phyloP scores from a whole-genome alignment of 2,797 vertebrate genomes.

The Falco novaeseelandiae region DNA sequence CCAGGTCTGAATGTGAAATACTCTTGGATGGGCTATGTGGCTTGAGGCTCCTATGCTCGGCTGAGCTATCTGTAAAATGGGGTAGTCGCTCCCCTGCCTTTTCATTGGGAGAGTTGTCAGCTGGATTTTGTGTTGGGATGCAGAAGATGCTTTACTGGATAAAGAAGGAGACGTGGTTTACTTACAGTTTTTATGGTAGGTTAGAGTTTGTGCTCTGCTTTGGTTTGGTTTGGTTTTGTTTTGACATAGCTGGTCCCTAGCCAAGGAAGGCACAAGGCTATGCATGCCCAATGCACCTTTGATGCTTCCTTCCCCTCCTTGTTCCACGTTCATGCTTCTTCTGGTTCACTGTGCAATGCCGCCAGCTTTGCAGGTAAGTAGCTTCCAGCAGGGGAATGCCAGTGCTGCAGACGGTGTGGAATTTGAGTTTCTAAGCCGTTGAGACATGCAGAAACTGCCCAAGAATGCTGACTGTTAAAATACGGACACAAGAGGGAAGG shows the following conservation, averaged over 20 bases:
- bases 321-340: neutral
- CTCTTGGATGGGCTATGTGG: neutral
- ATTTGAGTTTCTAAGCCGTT: neutral
- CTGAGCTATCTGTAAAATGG: neutral
- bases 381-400: neutral
- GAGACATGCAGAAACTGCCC: neutral
- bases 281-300: neutral
- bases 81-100: neutral
- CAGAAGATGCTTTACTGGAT: neutral
- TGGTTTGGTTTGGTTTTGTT: neutral
- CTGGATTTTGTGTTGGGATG: neutral
- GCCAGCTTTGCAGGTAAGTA: conserved; percentile 1
- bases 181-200: neutral
- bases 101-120: neutral
- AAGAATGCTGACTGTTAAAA: conserved; percentile 16
- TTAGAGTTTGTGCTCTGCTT: neutral
- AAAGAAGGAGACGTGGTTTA: neutral
- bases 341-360: neutral
- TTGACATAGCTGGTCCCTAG: neutral
- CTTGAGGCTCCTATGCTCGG: neutral
- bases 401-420: neutral
- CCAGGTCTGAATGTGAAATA: neutral
- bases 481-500: neutral
- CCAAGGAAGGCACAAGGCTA: neutral
- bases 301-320: neutral